These are phyloP conservation scores for Apodemia mormo DNA, from an alignment of 2,888 invertebrate genomes.

Conservation along the genomic window DNA sequence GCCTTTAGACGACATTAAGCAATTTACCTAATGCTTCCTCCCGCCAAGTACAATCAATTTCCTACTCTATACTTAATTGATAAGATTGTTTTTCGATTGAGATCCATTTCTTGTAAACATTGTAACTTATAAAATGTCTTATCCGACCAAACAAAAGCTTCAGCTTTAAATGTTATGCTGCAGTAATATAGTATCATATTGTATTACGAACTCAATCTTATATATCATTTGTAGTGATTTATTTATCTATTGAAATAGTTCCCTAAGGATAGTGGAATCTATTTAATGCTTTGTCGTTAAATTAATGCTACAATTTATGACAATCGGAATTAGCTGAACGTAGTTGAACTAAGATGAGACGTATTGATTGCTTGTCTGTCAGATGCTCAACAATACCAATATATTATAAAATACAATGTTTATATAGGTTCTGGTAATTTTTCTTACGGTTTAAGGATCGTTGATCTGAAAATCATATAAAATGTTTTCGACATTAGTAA, in stretches of 20 bases:
- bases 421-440: no score
- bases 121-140: slow-evolving; percentile 28
- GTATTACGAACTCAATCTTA: background rate
- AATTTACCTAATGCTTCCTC: slow-evolving; percentile 68
- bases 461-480: no score
- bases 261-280: slow-evolving; percentile 73
- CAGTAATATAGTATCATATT: slow-evolving; percentile 2
- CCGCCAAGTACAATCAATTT: slow-evolving; percentile 37
- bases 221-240: slow-evolving; percentile 15
- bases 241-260: slow-evolving; percentile 68
- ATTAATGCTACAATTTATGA: slow-evolving; percentile 80
- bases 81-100: slow-evolving; percentile 63
- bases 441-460: no score
- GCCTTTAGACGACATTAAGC: slow-evolving; percentile 70
- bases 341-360: slow-evolving; percentile 50
- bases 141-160: slow-evolving; percentile 28
- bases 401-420: background rate
- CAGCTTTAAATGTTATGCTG: background rate
- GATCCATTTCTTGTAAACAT: slow-evolving; percentile 28
- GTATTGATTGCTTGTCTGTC: slow-evolving; percentile 41
- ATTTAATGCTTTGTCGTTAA: slow-evolving; percentile 78
- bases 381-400: slow-evolving; percentile 10
- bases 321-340: slow-evolving; percentile 64
- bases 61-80: slow-evolving; percentile 46
- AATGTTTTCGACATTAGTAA: no score